Base-by-base conservation (phyloP, 1,140 invertebrate genomes). In the Cyrtorhinus lividipennis region DNA sequence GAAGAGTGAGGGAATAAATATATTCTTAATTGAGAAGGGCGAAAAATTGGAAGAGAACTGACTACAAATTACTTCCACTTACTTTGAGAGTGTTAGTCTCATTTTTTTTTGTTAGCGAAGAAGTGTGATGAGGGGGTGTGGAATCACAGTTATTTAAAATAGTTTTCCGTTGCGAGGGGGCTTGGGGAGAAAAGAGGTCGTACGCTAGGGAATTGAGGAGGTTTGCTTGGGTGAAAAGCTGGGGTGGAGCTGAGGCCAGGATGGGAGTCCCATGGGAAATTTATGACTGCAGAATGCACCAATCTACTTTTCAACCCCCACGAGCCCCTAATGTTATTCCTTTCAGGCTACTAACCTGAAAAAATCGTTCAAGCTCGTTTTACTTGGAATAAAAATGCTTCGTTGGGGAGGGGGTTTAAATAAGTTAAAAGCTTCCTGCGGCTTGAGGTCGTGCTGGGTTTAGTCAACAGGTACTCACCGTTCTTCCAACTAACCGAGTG, bases 251-350 rank as follows among this genome's bases (percentile, higher is more conserved):
- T 15, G 15, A 15, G 30, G 30, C 5, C 30, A 15, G 30, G 30
- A 38, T 5, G 48, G 10, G 10, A 13, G 12, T 22, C 48, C 48
- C 48, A 53, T 53, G 48, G 58, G 27, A 59, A 59, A 59, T 59
- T 59, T 30, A 59, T 30, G 24, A 30, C 58, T 30, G 58, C 58
- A 30, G 58, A 59, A 30, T 59, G 58, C 58, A 30, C 58, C 58
- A 59, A 59, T 59, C 26, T 59, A 27, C n/a, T 53, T 53, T 53
- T 53, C 48, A 53, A 15, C 20, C 48, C 20, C 48, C 18, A n/a
- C n/a, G n/a, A n/a, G 5, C 20, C 48, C 18, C 48, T 38, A 15
- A 15, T 38, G 30, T 38, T 38, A 5, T 38, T 38, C n/a, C 15
- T 38, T 15, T 15, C 30, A 15, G 15, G 15, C 30, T 38, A 38